phyloP scores from a whole-genome alignment of 2,888 invertebrate species.

The Brenthis ino region DNA sequence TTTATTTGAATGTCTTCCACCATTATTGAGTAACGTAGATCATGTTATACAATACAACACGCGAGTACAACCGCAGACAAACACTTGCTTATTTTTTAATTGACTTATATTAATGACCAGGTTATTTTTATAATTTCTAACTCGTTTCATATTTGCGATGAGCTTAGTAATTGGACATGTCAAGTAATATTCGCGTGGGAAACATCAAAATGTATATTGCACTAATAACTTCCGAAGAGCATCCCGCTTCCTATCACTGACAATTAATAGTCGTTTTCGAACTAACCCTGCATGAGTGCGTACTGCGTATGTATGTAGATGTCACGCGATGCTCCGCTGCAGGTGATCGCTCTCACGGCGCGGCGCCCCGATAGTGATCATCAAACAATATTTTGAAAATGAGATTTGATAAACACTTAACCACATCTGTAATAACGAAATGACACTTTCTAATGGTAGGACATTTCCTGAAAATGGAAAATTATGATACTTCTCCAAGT shows the following conservation, averaged over 20 bases:
- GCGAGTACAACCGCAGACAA: too few species aligned
- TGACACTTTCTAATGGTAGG: not conserved
- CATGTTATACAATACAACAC: too few species aligned
- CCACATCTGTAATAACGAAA: not conserved
- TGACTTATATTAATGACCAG: too few species aligned
- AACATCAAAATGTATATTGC: constrained; percentile 33
- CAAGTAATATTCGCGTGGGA: constrained; percentile 54
- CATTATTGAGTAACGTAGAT: too few species aligned
- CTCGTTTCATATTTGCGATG: too few species aligned
- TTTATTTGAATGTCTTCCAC: too few species aligned
- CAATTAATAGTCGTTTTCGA: constrained; percentile 48
- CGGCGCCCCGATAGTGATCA: constrained; percentile 44
- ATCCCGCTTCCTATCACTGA: constrained; percentile 46
- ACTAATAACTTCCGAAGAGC: constrained; percentile 37
- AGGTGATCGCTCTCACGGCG: constrained; percentile 66
- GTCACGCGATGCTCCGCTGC: constrained; percentile 60
- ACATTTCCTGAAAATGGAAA: too few species aligned
- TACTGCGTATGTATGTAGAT: constrained; percentile 17
- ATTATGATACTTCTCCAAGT: too few species aligned
- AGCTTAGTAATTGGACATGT: not conserved
- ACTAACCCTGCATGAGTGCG: constrained; percentile 38
- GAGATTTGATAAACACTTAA: not conserved
- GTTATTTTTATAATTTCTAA: too few species aligned
- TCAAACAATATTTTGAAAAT: constrained; percentile 32
- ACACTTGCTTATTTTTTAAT: too few species aligned